These are phyloP conservation scores for Panopea generosa DNA, from an alignment of 2,888 invertebrate species.

Conservation along the genomic window DNA sequence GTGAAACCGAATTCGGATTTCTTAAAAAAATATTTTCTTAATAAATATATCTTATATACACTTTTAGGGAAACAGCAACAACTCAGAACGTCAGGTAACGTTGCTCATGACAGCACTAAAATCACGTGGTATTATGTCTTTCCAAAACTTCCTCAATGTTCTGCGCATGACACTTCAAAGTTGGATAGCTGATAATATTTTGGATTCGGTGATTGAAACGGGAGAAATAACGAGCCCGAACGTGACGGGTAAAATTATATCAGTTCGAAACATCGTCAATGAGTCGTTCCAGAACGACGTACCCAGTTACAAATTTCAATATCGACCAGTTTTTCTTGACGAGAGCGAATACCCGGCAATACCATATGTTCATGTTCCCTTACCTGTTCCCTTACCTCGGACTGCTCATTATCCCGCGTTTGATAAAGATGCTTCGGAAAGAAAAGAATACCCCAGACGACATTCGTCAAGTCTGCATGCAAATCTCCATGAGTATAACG, in stretches of 20 bases:
- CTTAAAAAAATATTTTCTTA: not conserved
- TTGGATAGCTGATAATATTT: slow-evolving; percentile 51
- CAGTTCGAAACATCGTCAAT: slow-evolving; percentile 29
- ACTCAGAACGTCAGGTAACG: slow-evolving; percentile 32
- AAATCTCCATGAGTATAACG: not conserved
- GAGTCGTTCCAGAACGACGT: not conserved
- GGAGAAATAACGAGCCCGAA: slow-evolving; percentile 2
- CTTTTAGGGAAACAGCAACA: slow-evolving; percentile 26
- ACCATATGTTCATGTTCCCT: not conserved
- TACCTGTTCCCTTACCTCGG: not conserved
- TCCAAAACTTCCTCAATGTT: slow-evolving; percentile 46
- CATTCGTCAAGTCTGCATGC: not conserved
- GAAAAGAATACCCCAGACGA: not conserved
- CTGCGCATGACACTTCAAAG: slow-evolving; percentile 49
- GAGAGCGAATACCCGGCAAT: slow-evolving; percentile 9
- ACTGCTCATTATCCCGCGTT: not conserved
- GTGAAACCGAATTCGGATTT: not conserved
- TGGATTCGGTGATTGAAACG: slow-evolving; percentile 9
- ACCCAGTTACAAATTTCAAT: not conserved
- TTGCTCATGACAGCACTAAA: slow-evolving; percentile 28
- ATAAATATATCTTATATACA: not conserved
- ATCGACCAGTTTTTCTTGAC: not conserved
- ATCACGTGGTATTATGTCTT: slow-evolving; percentile 39
- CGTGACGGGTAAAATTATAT: not conserved
- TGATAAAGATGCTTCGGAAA: not conserved